Base-by-base conservation (phyloP, 2,797 vertebrate species). In the Smutsia gigantea region DNA sequence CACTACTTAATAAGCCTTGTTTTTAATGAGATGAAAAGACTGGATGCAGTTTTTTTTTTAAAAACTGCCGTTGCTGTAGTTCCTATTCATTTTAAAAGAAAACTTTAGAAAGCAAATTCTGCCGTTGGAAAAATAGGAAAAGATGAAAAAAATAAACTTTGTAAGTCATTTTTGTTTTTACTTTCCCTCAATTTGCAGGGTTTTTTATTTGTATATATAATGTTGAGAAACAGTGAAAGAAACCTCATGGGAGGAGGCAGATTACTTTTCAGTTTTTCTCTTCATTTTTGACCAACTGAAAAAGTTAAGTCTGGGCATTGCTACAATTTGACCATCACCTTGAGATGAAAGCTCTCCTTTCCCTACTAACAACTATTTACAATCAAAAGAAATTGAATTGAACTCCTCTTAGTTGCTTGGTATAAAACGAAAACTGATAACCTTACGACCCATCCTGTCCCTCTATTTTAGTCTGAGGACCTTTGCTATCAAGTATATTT, bases 61-160 rank as follows among this genome's bases (percentile, higher is more conserved):
- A 21, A 39, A 86, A 82, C 71, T 95, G 97, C 87, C 72, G 8
- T 94, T 94, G 42, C 18, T 86, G 63, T 96, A 53, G 74, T 53
- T 97, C 87, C 93, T 95, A 69, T 96, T 94, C 89, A 89, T 97
- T 96, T 93, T 14, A 86, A 96, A 95, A 95, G 63, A 93, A 79
- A 96, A 93, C 68, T 86, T 85, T 95, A 81, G 42, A 46, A 69
- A 97, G 68, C 79, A 17, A 42, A 42, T 95, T 94, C 55, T 86
- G 87, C 27, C 64, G 21, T 1, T 46, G 18, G 29, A 9, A 11
- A 27, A 46, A 68, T 79, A 93, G 46, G 46, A 9, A 71, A 34
- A 42, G 53, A 96, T 94, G 61, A 95, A 21, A 72, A 97, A 86
- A 95, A 21, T 63, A 97, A 83, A 59, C 69, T 91, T 95, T 81